These are phyloP conservation scores for Sylvia borin DNA, from an alignment of 2,797 vertebrate species.

Conservation along the genomic window DNA sequence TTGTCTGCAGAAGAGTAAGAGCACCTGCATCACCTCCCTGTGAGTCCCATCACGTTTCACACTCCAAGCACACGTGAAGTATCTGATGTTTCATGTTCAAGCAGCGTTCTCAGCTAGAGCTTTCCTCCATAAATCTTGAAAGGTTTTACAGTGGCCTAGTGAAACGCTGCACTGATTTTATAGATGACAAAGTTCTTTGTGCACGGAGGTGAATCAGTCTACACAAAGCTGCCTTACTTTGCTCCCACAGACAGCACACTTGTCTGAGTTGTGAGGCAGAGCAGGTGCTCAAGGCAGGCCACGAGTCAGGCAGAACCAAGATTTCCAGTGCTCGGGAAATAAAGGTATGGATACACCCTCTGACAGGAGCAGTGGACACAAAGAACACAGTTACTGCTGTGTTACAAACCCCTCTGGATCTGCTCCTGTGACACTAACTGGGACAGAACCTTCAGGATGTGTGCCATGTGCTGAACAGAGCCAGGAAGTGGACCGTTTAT, in stretches of 20 bases:
- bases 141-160: not conserved
- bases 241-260: not conserved
- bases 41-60: not conserved
- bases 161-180: not conserved
- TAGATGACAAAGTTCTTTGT: not conserved
- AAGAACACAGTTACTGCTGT: not conserved
- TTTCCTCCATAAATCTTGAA: not conserved
- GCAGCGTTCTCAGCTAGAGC: not conserved
- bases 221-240: not conserved
- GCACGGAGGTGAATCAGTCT: not conserved
- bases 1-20: not conserved
- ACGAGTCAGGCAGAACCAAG: fast-evolving
- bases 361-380: not conserved
- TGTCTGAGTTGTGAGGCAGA: not conserved
- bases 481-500: not conserved
- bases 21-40: not conserved
- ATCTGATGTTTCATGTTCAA: not conserved
- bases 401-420: not conserved
- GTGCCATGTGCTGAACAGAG: not conserved
- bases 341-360: fast-evolving
- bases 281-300: not conserved
- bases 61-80: not conserved
- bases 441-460: not conserved
- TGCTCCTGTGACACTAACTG: not conserved
- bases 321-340: not conserved